Evolutionary conservation across 2,888 invertebrate species (phyloP), one percentile per base, ranked within the genome.

Genomic region (Napeogenes inachia): DNA sequence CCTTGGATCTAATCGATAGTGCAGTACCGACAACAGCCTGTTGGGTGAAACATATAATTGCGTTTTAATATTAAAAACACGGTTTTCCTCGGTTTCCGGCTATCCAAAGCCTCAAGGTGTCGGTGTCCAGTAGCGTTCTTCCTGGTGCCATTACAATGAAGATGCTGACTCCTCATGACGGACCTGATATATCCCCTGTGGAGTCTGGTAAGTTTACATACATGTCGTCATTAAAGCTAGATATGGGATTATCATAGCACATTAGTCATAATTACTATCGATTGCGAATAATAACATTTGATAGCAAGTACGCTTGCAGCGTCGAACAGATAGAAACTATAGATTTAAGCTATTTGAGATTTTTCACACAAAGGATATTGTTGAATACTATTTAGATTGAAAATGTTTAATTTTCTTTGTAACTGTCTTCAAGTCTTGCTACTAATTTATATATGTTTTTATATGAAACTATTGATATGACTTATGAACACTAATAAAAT

Each of bases 181-280:
- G 92, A 53, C 92, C 92, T 0, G 89, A 92, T 71, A 92, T 93
- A 70, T 84, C 91, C 64, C 92, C 92, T 50, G 86, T 93, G 62
- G 87, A 87, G 56, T 87, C 92, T 68, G 85, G 89, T 88, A 71
- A 81, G 89, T 86, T 62, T 57, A 65, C 33, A 47, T 47, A 56
- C 56, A 45, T 32, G 57, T 55, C 42, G 54, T 50, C 42, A 54
- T 55, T 55, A 56, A 38, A 6, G 38, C 5, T 42, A 42, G 3
- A 10, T 6, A 42, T 10, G 12, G 12, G 42, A 10, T 10, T 42
- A 42, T 12, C 35, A 35, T 35, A 6, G 6, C 2, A 42, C 3
- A 42, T 42, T 42, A 42, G 42, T 42, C 42, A 42, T 42, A 42
- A 50, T 30, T 30, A 0, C 30, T 50, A 50, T 50, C 8, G 10